Percentiles rank a stretch among this genome's conserved stretches.
Evolutionary conservation across 2,797 vertebrate species (phyloP).

Genomic region (Centropyge bicolor): DNA sequence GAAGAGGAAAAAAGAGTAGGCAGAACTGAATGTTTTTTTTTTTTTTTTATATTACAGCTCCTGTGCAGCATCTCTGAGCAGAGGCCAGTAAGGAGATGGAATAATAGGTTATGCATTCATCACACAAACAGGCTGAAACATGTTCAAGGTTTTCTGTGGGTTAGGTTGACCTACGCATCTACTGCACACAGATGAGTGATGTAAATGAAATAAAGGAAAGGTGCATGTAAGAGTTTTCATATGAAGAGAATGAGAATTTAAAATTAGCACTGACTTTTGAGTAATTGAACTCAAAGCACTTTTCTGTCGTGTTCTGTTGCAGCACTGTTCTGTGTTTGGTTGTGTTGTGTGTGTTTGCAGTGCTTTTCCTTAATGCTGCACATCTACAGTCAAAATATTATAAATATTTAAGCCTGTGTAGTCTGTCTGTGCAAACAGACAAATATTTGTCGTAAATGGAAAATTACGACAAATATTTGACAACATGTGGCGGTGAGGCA

Average conservation of each 20-base stretch:
- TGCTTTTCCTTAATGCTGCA: no score
- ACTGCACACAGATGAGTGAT: rapidly evolving
- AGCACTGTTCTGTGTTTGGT: no score
- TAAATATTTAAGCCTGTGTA: neutral
- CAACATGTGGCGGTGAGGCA: neutral
- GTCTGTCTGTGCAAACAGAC: neutral
- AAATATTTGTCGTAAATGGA: neutral
- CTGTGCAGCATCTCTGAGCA: neutral
- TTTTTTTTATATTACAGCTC: slow-evolving; percentile 17
- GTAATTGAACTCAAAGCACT: no score
- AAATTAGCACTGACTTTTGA: neutral
- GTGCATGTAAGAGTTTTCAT: no score
- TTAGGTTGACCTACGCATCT: neutral
- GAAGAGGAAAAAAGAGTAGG: neutral
- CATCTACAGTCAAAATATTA: neutral
- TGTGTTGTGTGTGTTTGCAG: no score
- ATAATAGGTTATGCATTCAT: slow-evolving; percentile 32
- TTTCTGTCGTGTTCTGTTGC: no score
- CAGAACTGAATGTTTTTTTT: slow-evolving; percentile 11
- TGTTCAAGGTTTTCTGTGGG: slow-evolving; percentile 2
- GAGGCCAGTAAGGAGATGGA: neutral
- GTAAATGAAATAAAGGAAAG: neutral
- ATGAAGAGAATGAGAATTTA: neutral
- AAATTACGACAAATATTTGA: neutral
- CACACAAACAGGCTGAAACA: slow-evolving; percentile 5